Base-by-base conservation (phyloP, 1,140 invertebrate genomes). In the Megalonaias nervosa region DNA sequence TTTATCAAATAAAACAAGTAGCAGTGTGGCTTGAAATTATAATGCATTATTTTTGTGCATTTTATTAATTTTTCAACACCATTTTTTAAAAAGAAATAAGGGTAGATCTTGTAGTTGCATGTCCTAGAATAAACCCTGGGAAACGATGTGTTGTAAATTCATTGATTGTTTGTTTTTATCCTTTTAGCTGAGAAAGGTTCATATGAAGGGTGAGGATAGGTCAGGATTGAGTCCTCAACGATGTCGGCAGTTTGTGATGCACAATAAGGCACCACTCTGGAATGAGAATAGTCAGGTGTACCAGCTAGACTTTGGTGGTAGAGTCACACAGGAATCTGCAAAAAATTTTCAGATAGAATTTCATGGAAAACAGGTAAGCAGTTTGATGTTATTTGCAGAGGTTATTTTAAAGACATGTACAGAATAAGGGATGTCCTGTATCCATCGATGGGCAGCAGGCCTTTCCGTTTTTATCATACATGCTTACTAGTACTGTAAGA, bases 321-420 rank as follows among this genome's bases (percentile, higher is more conserved):
- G 98, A 84, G 98, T 99, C 31, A 99, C 98, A 1, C 98, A 99
- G 89, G 98, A 99, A 90, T 99, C 98, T 9, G 98, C 98, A 2
- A 99, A 99, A 91, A 99, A 99, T 92, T 99, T 99, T 90, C 98
- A 99, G 92, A 99, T 99, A 71, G 98, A 99, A 91, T 98, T 98
- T 88, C 94, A 96, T 85, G 97, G 96, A 60, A 98, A 97, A 92
- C 98, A 99, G 94, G 97, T 98, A 89, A 26, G 65, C 19, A 23
- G 6, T 23, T 62, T 48, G 38, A 62, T n/a, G 9, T n/a, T 23
- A 62, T 62, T 14, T 62, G 6, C 14, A 13, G 6, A 14, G 60
- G 9, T 62, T 62, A 23, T 9, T 62, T 62, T 23, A n/a, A 11
- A n/a, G 4, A n/a, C 12, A 62, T 19, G 60, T 62, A 62, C 5